Evolutionary conservation across 1,140 invertebrate species (phyloP).

Genomic region (Drosophila busckii): DNA sequence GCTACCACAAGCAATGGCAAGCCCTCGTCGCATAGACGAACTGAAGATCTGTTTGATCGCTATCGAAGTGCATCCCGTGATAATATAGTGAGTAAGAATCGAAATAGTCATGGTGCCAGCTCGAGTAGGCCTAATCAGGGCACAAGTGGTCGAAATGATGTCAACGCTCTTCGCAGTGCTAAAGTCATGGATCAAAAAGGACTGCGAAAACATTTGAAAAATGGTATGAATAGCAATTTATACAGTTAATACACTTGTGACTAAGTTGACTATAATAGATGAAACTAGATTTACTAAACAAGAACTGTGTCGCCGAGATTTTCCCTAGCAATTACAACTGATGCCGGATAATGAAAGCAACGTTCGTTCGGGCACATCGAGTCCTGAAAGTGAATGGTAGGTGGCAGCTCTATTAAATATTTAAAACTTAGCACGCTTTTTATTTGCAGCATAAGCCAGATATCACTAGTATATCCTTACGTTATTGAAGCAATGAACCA

Average conservation of each 20-base stretch:
- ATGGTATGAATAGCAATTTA: no score
- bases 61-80: neutral
- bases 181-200: no score
- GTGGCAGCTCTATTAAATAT: neutral
- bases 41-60: neutral
- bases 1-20: neutral
- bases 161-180: neutral
- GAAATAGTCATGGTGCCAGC: neutral
- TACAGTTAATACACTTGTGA: no score
- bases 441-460: no score
- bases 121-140: neutral
- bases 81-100: slow-evolving; percentile 1
- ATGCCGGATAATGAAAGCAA: no score
- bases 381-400: neutral
- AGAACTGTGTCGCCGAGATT: no score
- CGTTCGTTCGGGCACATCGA: no score
- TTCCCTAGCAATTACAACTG: no score
- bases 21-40: neutral
- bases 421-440: no score
- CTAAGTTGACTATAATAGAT: no score
- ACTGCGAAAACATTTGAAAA: no score
- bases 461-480: neutral
- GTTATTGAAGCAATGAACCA: neutral
- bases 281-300: no score
- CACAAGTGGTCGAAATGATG: slow-evolving; percentile 3